These are phyloP conservation scores for Buathra laborator DNA, from an alignment of 2,888 invertebrate genomes.

Conservation along the genomic window DNA sequence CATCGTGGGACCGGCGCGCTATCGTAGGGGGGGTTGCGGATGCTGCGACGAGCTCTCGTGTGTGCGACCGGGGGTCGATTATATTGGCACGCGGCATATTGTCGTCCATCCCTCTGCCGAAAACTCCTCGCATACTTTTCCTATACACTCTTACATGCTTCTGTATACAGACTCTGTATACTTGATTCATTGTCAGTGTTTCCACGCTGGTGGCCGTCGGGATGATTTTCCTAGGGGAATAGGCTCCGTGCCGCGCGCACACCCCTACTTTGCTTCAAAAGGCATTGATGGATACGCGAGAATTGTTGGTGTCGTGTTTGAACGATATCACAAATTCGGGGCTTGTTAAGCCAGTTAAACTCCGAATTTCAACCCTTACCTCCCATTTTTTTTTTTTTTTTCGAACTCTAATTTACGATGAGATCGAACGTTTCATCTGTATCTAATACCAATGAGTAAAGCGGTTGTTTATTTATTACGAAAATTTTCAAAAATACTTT, in stretches of 20 bases:
- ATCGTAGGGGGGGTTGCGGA: slow-evolving; percentile 50
- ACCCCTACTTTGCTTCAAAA: slow-evolving; percentile 13
- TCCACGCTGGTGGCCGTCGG: slow-evolving; percentile 72
- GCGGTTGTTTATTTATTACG: no score
- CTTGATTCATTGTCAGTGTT: slow-evolving; percentile 69
- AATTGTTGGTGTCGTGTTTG: slow-evolving; percentile 71
- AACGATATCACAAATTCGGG: slow-evolving; percentile 51
- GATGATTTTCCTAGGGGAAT: slow-evolving; percentile 59
- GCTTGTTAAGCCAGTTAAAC: slow-evolving; percentile 23
- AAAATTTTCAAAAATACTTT: no score
- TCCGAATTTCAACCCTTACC: no score
- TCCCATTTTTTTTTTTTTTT: no score
- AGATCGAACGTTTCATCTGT: no score
- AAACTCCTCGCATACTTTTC: slow-evolving; percentile 18
- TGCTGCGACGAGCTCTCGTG: slow-evolving; percentile 21
- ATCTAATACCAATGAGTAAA: no score
- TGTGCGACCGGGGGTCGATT: slow-evolving; percentile 72
- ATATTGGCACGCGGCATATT: slow-evolving; percentile 84
- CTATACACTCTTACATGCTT: slow-evolving; percentile 1
- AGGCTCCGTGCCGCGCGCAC: slow-evolving; percentile 67
- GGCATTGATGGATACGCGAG: slow-evolving; percentile 65
- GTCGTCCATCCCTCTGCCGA: slow-evolving; percentile 67
- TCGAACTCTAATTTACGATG: no score
- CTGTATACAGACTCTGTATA: slow-evolving; percentile 13
- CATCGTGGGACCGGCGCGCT: slow-evolving; percentile 68